These are phyloP conservation scores for Helogale parvula DNA, from an alignment of 2,113 vertebrate genomes.

Conservation along the genomic window DNA sequence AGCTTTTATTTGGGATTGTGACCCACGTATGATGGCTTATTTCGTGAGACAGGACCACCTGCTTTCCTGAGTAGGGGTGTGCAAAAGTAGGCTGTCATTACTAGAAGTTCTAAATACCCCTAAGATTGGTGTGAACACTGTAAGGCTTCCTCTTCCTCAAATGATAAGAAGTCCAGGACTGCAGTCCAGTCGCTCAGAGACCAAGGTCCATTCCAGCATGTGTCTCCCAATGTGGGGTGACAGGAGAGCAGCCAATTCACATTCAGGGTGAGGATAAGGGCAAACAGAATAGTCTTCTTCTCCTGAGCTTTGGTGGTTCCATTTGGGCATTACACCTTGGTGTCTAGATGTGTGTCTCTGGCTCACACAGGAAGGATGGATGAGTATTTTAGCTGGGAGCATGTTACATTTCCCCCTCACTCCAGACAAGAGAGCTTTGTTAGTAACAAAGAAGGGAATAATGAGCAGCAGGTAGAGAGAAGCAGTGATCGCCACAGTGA, in stretches of 20 bases:
- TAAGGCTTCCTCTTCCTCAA: background rate
- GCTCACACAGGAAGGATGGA: background rate
- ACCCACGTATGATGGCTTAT: background rate
- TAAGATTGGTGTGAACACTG: background rate
- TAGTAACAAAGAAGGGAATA: background rate
- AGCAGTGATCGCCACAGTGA: too few relatives aligned
- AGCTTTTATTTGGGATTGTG: background rate
- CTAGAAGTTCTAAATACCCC: background rate
- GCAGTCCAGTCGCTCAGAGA: background rate
- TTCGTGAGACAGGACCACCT: background rate
- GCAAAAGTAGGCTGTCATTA: too few relatives aligned
- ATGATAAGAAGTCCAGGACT: background rate
- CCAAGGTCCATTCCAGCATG: background rate
- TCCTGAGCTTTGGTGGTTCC: background rate
- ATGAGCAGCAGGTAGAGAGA: background rate
- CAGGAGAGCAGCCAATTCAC: background rate
- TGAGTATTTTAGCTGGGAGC: background rate
- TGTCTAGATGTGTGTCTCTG: fast-evolving
- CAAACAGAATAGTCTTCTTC: background rate
- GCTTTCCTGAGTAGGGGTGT: fast-evolving
- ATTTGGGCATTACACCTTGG: too few relatives aligned
- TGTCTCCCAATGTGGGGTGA: background rate
- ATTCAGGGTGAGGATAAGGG: background rate
- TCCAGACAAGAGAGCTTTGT: background rate
- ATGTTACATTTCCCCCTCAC: background rate